These are phyloP conservation scores for Cynopterus brachyotis DNA, from an alignment of 2,113 vertebrate genomes.

Conservation along the genomic window DNA sequence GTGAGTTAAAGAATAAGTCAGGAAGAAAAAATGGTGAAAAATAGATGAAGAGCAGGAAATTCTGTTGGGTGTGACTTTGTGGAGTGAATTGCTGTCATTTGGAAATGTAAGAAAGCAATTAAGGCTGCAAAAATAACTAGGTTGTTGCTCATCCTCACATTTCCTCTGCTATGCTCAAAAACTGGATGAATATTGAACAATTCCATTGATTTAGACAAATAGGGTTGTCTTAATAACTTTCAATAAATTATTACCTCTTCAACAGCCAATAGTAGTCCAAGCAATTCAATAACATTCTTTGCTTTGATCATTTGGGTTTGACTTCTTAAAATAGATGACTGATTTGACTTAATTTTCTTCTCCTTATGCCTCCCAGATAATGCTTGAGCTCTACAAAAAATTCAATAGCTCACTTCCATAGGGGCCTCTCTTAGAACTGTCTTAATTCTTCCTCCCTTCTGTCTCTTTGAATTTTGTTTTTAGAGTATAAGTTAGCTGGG, in stretches of 20 bases:
- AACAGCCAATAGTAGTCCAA: not conserved
- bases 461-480: not conserved
- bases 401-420: not conserved
- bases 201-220: not conserved
- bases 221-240: not conserved
- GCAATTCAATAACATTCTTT: conserved; percentile 17
- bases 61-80: not conserved
- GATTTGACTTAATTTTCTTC: not conserved
- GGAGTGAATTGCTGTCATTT: conserved; percentile 15
- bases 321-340: not conserved
- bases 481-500: not conserved
- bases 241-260: not conserved
- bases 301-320: not conserved
- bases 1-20: conserved; percentile 38
- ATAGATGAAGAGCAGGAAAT: conserved; percentile 40
- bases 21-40: conserved; percentile 55
- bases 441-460: not conserved
- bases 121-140: not conserved
- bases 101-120: conserved; percentile 35
- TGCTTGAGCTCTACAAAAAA: not conserved
- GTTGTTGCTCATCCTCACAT: conserved; percentile 14
- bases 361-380: not conserved
- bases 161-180: not conserved
- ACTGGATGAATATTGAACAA: not conserved
- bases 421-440: not conserved